Percentiles rank a stretch among this genome's conserved stretches.
Evolutionary conservation across 64 coral and sea anemone species (phyloP).

Genomic region (Exaiptasia diaphana): DNA sequence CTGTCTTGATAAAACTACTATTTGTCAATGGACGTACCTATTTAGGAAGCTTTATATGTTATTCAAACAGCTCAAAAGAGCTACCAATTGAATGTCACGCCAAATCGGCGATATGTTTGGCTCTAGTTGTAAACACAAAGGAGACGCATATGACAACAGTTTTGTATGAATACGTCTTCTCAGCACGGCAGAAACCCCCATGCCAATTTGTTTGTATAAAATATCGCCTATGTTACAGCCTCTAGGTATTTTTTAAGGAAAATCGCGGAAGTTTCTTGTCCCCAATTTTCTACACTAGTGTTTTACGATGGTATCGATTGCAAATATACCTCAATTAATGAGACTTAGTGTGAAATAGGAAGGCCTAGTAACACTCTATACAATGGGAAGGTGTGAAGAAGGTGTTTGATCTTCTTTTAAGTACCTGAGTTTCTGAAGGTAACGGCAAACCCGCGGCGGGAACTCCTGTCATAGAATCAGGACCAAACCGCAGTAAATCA

Average conservation of each 20-base stretch:
- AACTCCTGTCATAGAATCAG: conserved; percentile 35
- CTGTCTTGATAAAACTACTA: too few relatives aligned
- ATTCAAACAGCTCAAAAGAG: too few relatives aligned
- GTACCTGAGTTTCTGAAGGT: conserved; percentile 71
- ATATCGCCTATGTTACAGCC: too few relatives aligned
- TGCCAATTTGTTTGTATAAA: conserved; percentile 8
- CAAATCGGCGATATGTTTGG: neutral
- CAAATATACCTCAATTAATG: conserved; percentile 23
- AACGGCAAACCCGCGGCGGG: conserved; percentile 47
- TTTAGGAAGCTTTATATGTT: too few relatives aligned
- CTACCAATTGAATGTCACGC: too few relatives aligned
- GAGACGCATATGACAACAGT: neutral
- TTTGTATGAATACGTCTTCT: neutral
- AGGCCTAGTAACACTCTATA: neutral
- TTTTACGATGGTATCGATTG: conserved; percentile 14
- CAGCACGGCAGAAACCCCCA: conserved; percentile 17
- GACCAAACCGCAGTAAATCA: conserved; percentile 56
- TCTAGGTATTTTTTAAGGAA: neutral
- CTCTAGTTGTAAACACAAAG: neutral
- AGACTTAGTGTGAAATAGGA: conserved; percentile 8
- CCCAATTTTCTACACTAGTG: too few relatives aligned
- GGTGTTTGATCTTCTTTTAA: conserved; percentile 33
- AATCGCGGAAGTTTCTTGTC: neutral
- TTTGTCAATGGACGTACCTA: too few relatives aligned
- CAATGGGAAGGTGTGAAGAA: conserved; percentile 19